Evolutionary conservation across 2,797 vertebrate species (phyloP), one percentile per base, ranked within the genome.

Genomic region (Diglossa cyanea): DNA sequence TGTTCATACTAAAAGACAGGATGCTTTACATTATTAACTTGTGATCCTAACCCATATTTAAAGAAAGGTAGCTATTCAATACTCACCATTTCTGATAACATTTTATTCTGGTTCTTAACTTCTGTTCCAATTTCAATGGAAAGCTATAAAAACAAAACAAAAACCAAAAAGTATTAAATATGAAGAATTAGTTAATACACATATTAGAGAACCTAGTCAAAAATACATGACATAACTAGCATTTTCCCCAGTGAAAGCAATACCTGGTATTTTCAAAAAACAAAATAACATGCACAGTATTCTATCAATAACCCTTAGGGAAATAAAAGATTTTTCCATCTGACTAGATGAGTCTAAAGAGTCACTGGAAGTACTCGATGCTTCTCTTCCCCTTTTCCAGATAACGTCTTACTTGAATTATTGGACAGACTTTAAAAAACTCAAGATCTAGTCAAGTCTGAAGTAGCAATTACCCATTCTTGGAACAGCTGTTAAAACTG

Each of bases 71-170:
- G 26, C 60, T 58, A 68, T n/a, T 45, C 31, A 54, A 95, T 94
- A 97, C 99, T 98, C 97, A 99, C 99, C 99, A 99, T 99, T 28
- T 99, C 99, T 9, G 98, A 94, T 94, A 99, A 94, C 94, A 99
- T 97, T 95, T 98, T 99, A 97, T 99, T 99, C 61, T 99, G 99
- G 89, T 98, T 97, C 97, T 99, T 99, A 55, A 99, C 99, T 98
- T 99, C 99, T 71, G 98, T 98, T 93, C 99, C 99, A 73, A 99
- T 99, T 96, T 99, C 99, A 95, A 99, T 99, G 13, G 99, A 98
- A 92, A 99, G 98, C 99, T 99, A 96, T 90, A 92, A 90, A 75
- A 45, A 40, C 39, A 17, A 51, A 35, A 35, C 3, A 2, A 42
- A 62, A 14, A 0, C 13, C 16, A 18, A 12, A 14, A 66, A 74